Evolutionary conservation across 2,888 invertebrate genomes (phyloP), one percentile per base, ranked within the genome.

Genomic region (Ochlodes sylvanus): DNA sequence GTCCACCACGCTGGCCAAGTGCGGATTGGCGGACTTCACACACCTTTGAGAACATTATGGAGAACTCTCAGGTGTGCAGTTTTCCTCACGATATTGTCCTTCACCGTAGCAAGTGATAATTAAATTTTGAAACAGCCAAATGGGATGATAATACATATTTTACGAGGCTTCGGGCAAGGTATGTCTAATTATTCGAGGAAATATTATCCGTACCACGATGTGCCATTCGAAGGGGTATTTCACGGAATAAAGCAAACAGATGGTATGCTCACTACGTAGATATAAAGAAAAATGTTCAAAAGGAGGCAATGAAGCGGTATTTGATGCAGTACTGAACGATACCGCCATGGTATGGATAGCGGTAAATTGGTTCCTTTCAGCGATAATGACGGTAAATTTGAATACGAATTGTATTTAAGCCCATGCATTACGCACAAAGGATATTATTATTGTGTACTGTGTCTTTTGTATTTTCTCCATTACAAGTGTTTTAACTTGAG

Each of bases 171-270:
- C 27, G 19, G 50, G 56, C 17, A 56, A 57, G 19, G 12, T 62
- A 69, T 70, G 66, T 64, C 71, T 74, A 72, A 75, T 76, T 73
- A 72, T 75, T 72, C 70, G 66, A 58, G 50, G 56, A 56, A 68
- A 56, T 62, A 69, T 57, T 32, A 14, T 47, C 71, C 72, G 76
- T 76, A 73, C 75, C 76, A 73, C 68, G 72, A 73, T 70, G 76
- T 76, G 75, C 76, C 76, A 72, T 73, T 73, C 73, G 69, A 64
- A 68, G 67, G 71, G 58, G 69, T 70, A 70, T 71, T 21, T 64
- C 73, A 68, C 52, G 41, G 73, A 76, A 63, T 75, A 75, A 50
- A 71, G 55, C 34, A 47, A 44, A 69, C 64, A 63, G 71, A 69
- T 70, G 62, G 69, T 67, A 64, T 44, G 17, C 61, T 32, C 34